Conservation (phyloP, 2,888 invertebrate species). For the Eupithecia abbreviata region DNA sequence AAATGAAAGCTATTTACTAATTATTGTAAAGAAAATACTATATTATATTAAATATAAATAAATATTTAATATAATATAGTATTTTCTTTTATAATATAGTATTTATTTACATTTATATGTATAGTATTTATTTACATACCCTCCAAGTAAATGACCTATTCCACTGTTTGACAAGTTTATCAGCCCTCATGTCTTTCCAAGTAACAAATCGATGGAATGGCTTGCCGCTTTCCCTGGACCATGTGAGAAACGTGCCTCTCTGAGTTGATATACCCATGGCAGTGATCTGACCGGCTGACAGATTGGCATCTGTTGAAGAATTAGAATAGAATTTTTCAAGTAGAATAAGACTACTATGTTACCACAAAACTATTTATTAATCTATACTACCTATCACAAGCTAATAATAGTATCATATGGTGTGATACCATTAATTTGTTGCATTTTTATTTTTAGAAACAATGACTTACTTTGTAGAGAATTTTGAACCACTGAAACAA, state of each 20-base stretch:
- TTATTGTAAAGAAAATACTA: not conserved
- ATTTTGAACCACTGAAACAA: constrained; percentile 87
- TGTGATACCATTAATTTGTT: not conserved
- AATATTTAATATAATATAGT: too few relatives aligned
- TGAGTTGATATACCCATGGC: constrained; percentile 94
- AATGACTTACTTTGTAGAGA: constrained; percentile 86
- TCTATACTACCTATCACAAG: not conserved
- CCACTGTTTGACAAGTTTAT: constrained; percentile 89
- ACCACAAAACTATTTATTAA: not conserved
- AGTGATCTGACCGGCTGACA: constrained; percentile 87
- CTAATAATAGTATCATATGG: constrained; percentile 1
- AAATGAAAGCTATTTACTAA: not conserved
- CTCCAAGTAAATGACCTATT: constrained; percentile 89
- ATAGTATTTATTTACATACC: constrained; percentile 67
- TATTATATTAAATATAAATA: too few relatives aligned
- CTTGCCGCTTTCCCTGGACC: constrained; percentile 90
- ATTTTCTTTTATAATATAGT: too few relatives aligned
- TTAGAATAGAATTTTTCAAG: constrained; percentile 10
- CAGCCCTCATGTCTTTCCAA: constrained; percentile 94
- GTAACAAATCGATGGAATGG: constrained; percentile 94
- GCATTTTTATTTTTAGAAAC: constrained; percentile 10
- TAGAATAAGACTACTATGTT: not conserved
- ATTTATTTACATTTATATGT: too few relatives aligned
- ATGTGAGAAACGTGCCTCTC: constrained; percentile 91
- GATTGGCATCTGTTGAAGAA: constrained; percentile 85